A percentile compares a stretch with the other conserved stretches of the same genome.
These are phyloP conservation scores for Todus mexicanus DNA, from an alignment of 2,797 vertebrate species.

Conservation along the genomic window DNA sequence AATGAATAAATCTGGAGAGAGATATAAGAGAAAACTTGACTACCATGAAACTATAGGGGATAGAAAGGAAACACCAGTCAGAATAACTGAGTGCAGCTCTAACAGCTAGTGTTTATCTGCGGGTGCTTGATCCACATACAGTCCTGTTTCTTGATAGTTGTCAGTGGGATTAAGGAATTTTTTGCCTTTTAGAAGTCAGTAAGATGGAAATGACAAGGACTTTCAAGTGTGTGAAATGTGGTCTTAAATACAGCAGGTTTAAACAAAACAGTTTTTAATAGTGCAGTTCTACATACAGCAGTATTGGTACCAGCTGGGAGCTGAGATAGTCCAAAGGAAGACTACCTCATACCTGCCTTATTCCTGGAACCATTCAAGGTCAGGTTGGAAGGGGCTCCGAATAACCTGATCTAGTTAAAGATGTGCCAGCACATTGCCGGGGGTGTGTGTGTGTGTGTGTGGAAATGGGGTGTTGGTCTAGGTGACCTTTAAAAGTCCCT, in stretches of 20 bases:
- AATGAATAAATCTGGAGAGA: not conserved
- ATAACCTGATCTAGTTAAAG: not conserved
- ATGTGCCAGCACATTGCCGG: not conserved
- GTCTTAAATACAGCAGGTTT: not conserved
- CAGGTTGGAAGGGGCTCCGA: not conserved
- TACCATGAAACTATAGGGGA: not conserved
- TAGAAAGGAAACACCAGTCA: not conserved
- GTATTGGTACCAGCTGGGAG: not conserved
- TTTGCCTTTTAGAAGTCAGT: not conserved
- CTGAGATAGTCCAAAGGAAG: not conserved
- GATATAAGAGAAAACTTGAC: not conserved
- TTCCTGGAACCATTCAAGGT: not conserved
- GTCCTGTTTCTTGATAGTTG: not conserved
- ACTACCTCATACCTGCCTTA: not conserved
- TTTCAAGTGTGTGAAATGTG: not conserved
- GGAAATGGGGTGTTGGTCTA: not conserved
- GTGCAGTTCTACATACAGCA: not conserved
- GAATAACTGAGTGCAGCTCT: not conserved
- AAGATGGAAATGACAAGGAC: not conserved
- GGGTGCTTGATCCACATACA: not conserved
- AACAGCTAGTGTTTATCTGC: not conserved
- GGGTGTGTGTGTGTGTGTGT: too few relatives aligned
- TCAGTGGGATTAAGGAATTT: not conserved
- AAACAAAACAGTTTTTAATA: not conserved
- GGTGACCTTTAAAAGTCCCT: not conserved